phyloP scores from a whole-genome alignment of 2,888 invertebrate species.

The Orthonychiurus folsomi region DNA sequence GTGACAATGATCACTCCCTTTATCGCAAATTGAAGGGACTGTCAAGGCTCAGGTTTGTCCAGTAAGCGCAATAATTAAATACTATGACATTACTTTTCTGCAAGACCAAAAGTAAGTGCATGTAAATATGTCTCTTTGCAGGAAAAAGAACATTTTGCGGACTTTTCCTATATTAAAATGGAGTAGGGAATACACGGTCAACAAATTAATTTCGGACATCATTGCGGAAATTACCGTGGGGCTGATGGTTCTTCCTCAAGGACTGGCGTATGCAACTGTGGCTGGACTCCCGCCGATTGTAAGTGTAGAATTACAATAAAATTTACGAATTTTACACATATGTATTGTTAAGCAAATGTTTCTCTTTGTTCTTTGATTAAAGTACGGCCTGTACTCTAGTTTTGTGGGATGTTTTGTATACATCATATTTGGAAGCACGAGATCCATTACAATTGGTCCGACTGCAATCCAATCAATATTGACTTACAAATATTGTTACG shows the following conservation, averaged over 20 bases:
- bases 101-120: not conserved
- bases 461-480: not conserved
- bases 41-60: not conserved
- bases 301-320: not conserved
- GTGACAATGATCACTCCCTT: too few species aligned
- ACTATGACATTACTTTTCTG: not conserved
- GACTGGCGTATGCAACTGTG: slow-evolving; percentile 80
- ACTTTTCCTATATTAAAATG: slow-evolving; percentile 33
- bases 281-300: slow-evolving; percentile 56
- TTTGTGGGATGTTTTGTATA: not conserved
- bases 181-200: slow-evolving; percentile 27
- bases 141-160: slow-evolving; percentile 22
- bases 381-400: not conserved
- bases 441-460: slow-evolving; percentile 1
- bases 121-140: not conserved
- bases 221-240: slow-evolving; percentile 35
- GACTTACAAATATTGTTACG: not conserved
- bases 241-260: slow-evolving; percentile 43
- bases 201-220: slow-evolving; percentile 26
- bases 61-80: not conserved
- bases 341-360: not conserved
- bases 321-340: not conserved
- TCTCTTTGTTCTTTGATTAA: too few species aligned
- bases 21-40: too few species aligned
- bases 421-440: slow-evolving; percentile 4